A percentile compares a stretch with the other conserved stretches of the same genome.
Evolutionary conservation across 2,888 invertebrate genomes (phyloP).

Genomic region (Sesamia inferens): DNA sequence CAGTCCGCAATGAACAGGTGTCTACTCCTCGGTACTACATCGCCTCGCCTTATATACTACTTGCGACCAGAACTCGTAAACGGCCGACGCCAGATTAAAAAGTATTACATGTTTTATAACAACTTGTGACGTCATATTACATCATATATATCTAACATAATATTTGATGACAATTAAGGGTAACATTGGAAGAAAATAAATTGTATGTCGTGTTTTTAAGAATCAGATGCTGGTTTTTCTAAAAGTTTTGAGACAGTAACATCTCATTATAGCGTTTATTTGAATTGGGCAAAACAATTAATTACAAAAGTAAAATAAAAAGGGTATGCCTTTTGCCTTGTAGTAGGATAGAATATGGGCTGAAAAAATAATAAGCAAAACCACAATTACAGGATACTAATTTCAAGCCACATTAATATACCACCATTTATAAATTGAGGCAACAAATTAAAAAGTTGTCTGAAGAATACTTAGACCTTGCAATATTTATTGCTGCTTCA

Average conservation of each 20-base stretch:
- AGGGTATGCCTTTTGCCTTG: too few relatives aligned
- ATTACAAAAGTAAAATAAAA: too few relatives aligned
- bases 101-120: conserved; percentile 67
- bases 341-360: too few relatives aligned
- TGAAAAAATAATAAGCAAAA: too few relatives aligned
- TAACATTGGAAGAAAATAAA: neutral
- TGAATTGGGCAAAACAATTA: neutral
- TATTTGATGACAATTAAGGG: conserved; percentile 38
- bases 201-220: neutral
- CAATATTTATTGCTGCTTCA: too few relatives aligned
- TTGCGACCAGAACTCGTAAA: conserved; percentile 51
- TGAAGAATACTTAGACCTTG: too few relatives aligned
- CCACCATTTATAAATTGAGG: too few relatives aligned
- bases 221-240: neutral
- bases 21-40: conserved; percentile 55
- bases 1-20: conserved; percentile 65
- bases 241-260: neutral
- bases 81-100: conserved; percentile 63
- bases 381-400: too few relatives aligned
- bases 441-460: too few relatives aligned
- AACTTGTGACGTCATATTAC: conserved; percentile 56
- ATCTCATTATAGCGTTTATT: neutral
- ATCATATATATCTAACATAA: conserved; percentile 38
- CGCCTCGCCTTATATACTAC: conserved; percentile 62
- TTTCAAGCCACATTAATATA: too few relatives aligned